Conservation (phyloP, 2,888 invertebrate genomes). For the Allacma fusca region DNA sequence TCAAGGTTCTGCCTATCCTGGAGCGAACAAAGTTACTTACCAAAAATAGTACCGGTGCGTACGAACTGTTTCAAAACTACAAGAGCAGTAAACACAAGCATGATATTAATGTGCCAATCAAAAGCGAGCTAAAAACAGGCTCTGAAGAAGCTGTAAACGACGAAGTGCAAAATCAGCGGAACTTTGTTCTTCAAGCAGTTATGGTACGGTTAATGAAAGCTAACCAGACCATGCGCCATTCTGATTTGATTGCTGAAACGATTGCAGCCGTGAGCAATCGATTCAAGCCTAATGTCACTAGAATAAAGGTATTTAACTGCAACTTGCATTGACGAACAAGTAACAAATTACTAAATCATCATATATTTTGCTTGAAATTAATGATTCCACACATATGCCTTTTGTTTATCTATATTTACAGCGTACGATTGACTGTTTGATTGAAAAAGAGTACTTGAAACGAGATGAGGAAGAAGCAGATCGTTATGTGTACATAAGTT, state of each 20-base stretch:
- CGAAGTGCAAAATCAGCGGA: conserved; percentile 23
- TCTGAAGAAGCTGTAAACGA: conserved; percentile 24
- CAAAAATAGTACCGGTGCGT: neutral
- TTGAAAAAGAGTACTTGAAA: conserved; percentile 33
- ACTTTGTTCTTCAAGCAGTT: conserved; percentile 22
- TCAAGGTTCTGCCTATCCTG: conserved; percentile 14
- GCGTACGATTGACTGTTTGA: conserved; percentile 28
- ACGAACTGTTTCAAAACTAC: conserved; percentile 23
- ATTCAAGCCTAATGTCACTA: conserved; percentile 27
- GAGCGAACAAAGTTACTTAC: conserved; percentile 20
- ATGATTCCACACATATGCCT: too few relatives aligned
- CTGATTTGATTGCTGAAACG: conserved; percentile 23
- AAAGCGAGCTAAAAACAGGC: conserved; percentile 10
- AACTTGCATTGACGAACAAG: too few relatives aligned
- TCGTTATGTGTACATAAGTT: conserved; percentile 16
- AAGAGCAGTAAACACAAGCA: conserved; percentile 23
- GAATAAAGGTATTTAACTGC: too few relatives aligned
- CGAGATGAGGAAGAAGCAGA: conserved; percentile 25
- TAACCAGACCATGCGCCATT: conserved; percentile 25
- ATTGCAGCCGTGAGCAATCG: conserved; percentile 19
- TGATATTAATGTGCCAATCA: conserved; percentile 32
- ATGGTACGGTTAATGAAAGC: conserved; percentile 38
- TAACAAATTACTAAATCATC: too few relatives aligned
- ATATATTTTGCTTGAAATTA: neutral
- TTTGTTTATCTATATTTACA: neutral